Conservation (phyloP, 2,888 invertebrate genomes). For the Dicranocentrus wangi region DNA sequence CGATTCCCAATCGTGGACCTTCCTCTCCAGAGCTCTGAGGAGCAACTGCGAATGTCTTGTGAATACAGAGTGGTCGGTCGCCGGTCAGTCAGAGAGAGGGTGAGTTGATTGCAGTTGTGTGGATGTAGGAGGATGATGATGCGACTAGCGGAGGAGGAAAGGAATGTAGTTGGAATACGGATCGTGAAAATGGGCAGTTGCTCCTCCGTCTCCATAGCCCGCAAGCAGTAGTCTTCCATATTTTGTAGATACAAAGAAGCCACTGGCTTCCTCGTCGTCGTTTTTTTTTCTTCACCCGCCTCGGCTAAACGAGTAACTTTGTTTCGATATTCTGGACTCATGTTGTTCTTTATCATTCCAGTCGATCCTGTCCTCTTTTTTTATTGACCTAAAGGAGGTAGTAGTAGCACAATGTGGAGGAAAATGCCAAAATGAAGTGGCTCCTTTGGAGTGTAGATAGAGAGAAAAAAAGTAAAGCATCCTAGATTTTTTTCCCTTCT, state of each 20-base stretch:
- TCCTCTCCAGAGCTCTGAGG: conserved; percentile 4
- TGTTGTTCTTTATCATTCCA: neutral
- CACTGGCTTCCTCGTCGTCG: no score
- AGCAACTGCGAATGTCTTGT: conserved; percentile 28
- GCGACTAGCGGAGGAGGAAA: no score
- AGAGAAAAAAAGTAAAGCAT: no score
- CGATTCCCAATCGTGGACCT: conserved; percentile 46
- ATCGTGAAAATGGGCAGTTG: no score
- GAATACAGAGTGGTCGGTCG: conserved; percentile 37
- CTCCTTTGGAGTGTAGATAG: neutral
- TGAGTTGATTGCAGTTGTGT: conserved; percentile 43
- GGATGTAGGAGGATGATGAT: no score
- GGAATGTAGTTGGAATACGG: no score
- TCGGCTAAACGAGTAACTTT: no score
- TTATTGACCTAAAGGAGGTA: conserved; percentile 32
- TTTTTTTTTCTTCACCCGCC: no score
- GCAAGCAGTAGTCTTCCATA: no score
- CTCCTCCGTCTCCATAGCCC: no score
- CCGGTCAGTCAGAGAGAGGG: conserved; percentile 29
- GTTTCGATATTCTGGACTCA: neutral
- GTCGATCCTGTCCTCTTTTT: neutral
- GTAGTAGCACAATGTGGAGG: conserved; percentile 3
- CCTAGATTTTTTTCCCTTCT: no score
- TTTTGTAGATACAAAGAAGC: no score
- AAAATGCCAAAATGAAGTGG: conserved; percentile 33